These are phyloP conservation scores for Mallateleia sp. DNA, from an alignment of 2,888 invertebrate species.

Conservation along the genomic window DNA sequence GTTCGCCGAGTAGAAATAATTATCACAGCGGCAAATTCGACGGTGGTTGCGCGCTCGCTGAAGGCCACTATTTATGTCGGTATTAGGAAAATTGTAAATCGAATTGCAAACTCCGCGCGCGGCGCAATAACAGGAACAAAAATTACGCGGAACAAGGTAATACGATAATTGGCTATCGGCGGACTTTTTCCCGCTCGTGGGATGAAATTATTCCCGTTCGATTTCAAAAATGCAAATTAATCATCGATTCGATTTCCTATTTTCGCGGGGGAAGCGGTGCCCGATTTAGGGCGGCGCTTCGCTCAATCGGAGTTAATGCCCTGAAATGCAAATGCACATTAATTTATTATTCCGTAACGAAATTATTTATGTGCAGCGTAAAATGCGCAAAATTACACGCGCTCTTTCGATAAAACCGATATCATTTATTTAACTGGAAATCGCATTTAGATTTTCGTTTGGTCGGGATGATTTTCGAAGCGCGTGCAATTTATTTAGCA, in stretches of 20 bases:
- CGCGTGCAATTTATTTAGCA: constrained; percentile 32
- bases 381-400: constrained; percentile 53
- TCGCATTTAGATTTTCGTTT: constrained; percentile 40
- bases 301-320: constrained; percentile 4
- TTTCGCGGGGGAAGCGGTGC: constrained; percentile 3
- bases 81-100: constrained; percentile 72
- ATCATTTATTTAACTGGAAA: constrained; percentile 52
- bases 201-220: constrained; percentile 30
- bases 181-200: not conserved
- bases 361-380: constrained; percentile 53
- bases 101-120: constrained; percentile 56
- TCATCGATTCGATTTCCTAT: constrained; percentile 1
- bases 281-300: not conserved
- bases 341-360: constrained; percentile 53
- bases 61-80: constrained; percentile 70
- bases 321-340: constrained; percentile 28
- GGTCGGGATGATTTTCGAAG: not conserved
- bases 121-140: constrained; percentile 44
- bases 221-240: constrained; percentile 51
- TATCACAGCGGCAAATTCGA: constrained; percentile 66
- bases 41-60: constrained; percentile 44
- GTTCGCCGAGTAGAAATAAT: constrained; percentile 76
- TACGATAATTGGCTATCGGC: constrained; percentile 58
- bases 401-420: constrained; percentile 42
- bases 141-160: constrained; percentile 52